Evolutionary conservation across 2,113 vertebrate genomes (phyloP), one percentile per base, ranked within the genome.

Genomic region (Brienomyrus longianalis): DNA sequence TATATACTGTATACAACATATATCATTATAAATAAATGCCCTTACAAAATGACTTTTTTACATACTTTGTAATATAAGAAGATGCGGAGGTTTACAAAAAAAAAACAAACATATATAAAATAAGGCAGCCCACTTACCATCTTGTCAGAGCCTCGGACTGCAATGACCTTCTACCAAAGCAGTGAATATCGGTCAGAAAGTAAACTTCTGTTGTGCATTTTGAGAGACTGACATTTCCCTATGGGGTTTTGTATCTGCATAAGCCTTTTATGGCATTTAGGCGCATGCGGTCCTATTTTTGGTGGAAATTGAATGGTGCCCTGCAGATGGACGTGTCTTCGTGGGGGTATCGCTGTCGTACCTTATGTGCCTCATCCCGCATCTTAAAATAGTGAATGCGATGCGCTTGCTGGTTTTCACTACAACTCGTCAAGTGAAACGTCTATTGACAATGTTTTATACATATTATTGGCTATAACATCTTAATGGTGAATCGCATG

Each of bases 251-350:
- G 77, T 48, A 87, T 89, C 87, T 89, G 77, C 88, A 86, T 43
- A 87, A 89, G 91, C 93, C 93, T 93, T 95, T 93, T 94, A 94
- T 91, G 94, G 93, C 90, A 88, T 89, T 84, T 80, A 91, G 88
- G 89, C 90, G 90, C 90, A 88, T 87, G 54, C 47, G 15, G 19
- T 90, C 90, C 92, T 93, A 87, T 91, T 93, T 92, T 50, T 86
- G 90, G 91, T 89, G 87, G 47, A 48, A 83, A 83, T 27, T 86
- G 89, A 10, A 9, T 45, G 83, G 31, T 21, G 21, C 15, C 8
- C 39, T 39, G 39, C 88, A 80, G 31, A 83, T 27, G 84, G 2
- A 51, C 17, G 51, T 23, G 77, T 48, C 77, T 54, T 66, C 48
- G 11, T 86, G 52, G 43, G 89, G 43, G 48, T 50, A 89, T 80